Conservation (phyloP, 92 coral and sea anemone genomes). For the Parazoanthus atlanticus region DNA sequence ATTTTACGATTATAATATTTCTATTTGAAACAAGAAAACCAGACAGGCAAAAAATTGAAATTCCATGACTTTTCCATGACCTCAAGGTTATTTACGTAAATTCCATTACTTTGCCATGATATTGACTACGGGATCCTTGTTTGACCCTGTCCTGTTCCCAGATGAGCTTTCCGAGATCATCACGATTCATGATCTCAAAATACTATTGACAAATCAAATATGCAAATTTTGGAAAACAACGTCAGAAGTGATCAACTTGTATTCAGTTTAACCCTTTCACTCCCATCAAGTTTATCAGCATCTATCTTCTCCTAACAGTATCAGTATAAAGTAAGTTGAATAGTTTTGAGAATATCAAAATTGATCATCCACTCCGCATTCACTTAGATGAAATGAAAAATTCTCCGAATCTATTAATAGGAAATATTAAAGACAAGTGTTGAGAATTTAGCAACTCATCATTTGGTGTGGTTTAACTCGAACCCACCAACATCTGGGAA, state of each 20-base stretch:
- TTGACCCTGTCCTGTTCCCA: not conserved
- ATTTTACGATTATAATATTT: not conserved
- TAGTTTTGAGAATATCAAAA: not conserved
- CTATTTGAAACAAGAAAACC: not conserved
- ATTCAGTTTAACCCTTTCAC: not conserved
- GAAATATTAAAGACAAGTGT: too few relatives aligned
- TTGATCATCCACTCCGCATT: not conserved
- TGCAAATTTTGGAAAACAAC: not conserved
- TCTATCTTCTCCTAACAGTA: not conserved
- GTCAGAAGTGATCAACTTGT: slow-evolving; percentile 8
- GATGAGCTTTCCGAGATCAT: not conserved
- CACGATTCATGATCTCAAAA: not conserved
- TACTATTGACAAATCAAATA: not conserved
- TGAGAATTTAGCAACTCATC: too few relatives aligned
- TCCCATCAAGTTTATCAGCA: not conserved
- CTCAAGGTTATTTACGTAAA: not conserved
- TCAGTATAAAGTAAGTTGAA: not conserved
- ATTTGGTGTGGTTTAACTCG: too few relatives aligned
- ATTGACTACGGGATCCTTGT: not conserved
- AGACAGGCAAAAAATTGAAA: not conserved
- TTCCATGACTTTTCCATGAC: not conserved
- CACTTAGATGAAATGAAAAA: not conserved
- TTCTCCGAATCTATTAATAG: too few relatives aligned
- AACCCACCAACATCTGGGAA: too few relatives aligned
- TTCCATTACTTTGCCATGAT: not conserved